A percentile compares a stretch with the other conserved stretches of the same genome.
Evolutionary conservation across 2,888 invertebrate species (phyloP).

Genomic region (Acanthosoma haemorrhoidale): DNA sequence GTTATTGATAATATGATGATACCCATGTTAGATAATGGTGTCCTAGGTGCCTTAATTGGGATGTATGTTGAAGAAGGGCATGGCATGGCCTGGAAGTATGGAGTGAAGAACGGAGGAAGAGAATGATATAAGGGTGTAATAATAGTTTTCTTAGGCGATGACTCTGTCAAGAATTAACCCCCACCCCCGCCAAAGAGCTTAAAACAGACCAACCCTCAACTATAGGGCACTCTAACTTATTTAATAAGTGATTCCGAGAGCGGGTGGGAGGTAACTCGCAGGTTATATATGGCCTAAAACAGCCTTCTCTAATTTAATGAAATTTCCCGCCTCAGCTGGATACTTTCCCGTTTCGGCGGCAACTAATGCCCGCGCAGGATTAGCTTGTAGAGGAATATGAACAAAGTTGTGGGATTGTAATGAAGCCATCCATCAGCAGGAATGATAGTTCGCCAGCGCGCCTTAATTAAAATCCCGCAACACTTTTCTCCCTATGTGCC

Average conservation of each 20-base stretch:
- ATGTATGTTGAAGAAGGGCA: too few species aligned
- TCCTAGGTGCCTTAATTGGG: too few species aligned
- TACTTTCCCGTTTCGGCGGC: constrained; percentile 25
- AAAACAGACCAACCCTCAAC: too few species aligned
- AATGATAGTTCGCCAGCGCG: constrained; percentile 9
- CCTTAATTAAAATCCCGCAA: constrained; percentile 17
- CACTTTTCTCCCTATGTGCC: background rate
- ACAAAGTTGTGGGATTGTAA: constrained; percentile 39
- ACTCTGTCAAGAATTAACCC: too few species aligned
- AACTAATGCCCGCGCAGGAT: constrained; percentile 27
- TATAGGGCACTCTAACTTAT: constrained; percentile 24
- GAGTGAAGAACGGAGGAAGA: background rate
- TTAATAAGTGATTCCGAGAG: constrained; percentile 24
- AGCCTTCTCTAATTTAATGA: constrained; percentile 24
- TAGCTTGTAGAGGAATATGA: constrained; percentile 35
- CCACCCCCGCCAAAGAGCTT: too few species aligned
- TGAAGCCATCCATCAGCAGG: constrained; percentile 38
- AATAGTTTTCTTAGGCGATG: too few species aligned
- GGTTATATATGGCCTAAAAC: constrained; percentile 13
- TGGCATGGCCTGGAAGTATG: background rate
- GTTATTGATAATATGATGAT: too few species aligned
- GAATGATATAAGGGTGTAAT: too few species aligned
- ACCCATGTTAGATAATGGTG: too few species aligned
- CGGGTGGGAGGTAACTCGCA: constrained; percentile 12
- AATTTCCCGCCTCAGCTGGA: constrained; percentile 11